Evolutionary conservation across 2,797 vertebrate genomes (phyloP).

Genomic region (Anniella stebbinsi): DNA sequence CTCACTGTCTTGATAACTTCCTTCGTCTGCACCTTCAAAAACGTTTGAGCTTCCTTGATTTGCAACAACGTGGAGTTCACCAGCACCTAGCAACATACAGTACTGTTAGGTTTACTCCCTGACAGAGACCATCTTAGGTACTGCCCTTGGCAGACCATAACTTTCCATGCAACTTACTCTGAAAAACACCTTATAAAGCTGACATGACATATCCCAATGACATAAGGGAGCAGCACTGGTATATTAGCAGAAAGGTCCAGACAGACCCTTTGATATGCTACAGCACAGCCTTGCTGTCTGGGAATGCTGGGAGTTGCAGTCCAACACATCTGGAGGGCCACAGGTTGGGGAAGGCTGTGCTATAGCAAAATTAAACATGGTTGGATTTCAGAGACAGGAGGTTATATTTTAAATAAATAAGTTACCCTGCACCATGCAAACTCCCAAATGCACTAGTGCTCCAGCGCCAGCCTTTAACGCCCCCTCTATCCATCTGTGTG

Average conservation of each 20-base stretch:
- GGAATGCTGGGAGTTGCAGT: neutral
- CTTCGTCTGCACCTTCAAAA: slow-evolving; percentile 76
- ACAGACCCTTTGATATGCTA: neutral
- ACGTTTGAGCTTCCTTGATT: slow-evolving; percentile 73
- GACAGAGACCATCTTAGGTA: neutral
- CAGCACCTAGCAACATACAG: slow-evolving; percentile 42
- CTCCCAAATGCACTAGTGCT: neutral
- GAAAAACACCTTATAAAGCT: neutral
- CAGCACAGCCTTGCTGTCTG: neutral
- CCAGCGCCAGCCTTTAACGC: neutral
- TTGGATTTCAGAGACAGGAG: neutral
- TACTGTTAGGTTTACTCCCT: slow-evolving; percentile 14
- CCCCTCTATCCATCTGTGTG: neutral
- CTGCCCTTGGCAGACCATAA: neutral
- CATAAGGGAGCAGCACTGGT: neutral
- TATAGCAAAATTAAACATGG: neutral
- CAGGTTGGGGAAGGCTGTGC: neutral
- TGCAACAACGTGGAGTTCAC: slow-evolving; percentile 24
- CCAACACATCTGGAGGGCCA: neutral
- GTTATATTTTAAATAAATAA: neutral
- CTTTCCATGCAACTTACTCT: neutral
- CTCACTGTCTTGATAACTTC: slow-evolving; percentile 85
- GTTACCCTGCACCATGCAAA: neutral
- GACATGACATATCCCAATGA: neutral
- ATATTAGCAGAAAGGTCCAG: neutral